Evolutionary conservation across 2,888 invertebrate species (phyloP).

Genomic region (Eremobia ochroleuca): DNA sequence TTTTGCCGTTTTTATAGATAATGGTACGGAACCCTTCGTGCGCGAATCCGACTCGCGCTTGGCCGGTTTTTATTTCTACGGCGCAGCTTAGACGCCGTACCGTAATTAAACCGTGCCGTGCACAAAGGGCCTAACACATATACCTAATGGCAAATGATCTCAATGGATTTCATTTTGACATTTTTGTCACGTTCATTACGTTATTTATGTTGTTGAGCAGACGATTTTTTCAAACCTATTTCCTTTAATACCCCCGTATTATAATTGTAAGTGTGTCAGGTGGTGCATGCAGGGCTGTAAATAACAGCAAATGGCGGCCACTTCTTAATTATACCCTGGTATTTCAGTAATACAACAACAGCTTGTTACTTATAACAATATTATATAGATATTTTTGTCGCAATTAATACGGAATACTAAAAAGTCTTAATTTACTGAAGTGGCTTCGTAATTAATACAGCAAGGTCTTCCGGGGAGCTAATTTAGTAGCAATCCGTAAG

Average conservation of each 20-base stretch:
- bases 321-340: not conserved
- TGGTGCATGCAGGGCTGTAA: not conserved
- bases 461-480: slow-evolving; percentile 49
- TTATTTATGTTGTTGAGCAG: not conserved
- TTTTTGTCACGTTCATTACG: not conserved
- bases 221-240: not conserved
- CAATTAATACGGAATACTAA: slow-evolving; percentile 60
- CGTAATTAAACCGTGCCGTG: too few species aligned
- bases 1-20: too few species aligned
- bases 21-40: too few species aligned
- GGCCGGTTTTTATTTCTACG: too few species aligned
- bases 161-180: not conserved
- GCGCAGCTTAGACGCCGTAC: too few species aligned
- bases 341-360: not conserved
- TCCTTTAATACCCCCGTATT: not conserved
- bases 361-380: not conserved
- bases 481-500: slow-evolving; percentile 70
- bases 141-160: not conserved
- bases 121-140: not conserved
- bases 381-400: slow-evolving; percentile 27
- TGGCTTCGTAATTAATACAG: slow-evolving; percentile 62
- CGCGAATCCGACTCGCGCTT: too few species aligned
- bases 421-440: slow-evolving; percentile 61
- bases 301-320: not conserved
- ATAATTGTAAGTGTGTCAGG: not conserved